phyloP scores from a whole-genome alignment of 2,113 vertebrate species.

The Neotoma lepida region DNA sequence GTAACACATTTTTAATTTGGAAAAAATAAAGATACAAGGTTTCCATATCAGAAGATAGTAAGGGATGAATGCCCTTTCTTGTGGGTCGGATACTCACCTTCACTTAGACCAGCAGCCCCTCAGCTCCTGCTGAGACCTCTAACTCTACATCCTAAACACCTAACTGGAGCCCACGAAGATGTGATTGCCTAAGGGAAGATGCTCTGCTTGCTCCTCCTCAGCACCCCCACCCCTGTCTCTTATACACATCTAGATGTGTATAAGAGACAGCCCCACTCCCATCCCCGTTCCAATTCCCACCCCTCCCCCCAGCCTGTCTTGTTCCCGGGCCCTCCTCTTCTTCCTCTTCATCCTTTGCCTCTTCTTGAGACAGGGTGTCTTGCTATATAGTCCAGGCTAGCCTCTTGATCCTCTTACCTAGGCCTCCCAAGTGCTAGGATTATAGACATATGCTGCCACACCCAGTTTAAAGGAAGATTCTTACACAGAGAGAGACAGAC shows the following conservation, averaged over 20 bases:
- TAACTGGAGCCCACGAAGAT: background rate
- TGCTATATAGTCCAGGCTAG: background rate
- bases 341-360: background rate
- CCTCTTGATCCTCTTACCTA: background rate
- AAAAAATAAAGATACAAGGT: background rate
- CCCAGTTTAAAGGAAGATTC: background rate
- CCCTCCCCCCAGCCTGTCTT: background rate
- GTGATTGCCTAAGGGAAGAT: background rate
- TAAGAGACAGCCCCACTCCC: too few relatives aligned
- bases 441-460: background rate
- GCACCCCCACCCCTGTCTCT: too few relatives aligned
- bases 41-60: background rate
- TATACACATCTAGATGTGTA: too few relatives aligned
- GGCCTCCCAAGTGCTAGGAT: background rate
- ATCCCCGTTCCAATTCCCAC: background rate
- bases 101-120: background rate
- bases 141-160: background rate
- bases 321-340: background rate
- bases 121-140: background rate
- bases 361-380: background rate
- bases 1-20: background rate
- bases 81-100: background rate
- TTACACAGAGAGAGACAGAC: background rate
- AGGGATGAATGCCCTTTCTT: background rate
- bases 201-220: background rate